Base-by-base conservation (phyloP, 2,888 invertebrate species). In the Automeris io region DNA sequence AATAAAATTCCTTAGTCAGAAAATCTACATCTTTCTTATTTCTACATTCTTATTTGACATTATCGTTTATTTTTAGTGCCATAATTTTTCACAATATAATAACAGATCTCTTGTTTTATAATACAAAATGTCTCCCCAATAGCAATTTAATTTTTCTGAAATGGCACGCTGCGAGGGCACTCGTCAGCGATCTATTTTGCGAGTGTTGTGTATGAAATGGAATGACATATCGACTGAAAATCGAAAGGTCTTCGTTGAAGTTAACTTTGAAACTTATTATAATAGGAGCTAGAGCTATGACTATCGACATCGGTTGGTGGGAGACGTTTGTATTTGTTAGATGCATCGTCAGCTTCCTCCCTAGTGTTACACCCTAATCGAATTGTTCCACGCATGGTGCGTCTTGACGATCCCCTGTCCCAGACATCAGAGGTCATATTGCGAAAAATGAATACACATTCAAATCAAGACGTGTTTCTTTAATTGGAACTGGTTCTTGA, bases 291-390 rank as follows among this genome's bases (percentile, higher is more conserved):
- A 48, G 40, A 43, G 21, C 41, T 38, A 19, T 22, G 38, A 38
- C 33, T 18, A 3, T 11, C 0, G 44, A 47, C 7, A 16, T 22
- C 33, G 7, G 12, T 8, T 8, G 55, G 43, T 54, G 46, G 39
- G 43, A 45, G 60, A 60, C 51, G 35, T 40, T 56, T 42, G 55
- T 52, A 43, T 47, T 51, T 50, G 57, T 62, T 57, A 58, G 63
- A 63, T 82, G 83, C 83, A 77, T 59, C 64, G 80, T 77, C 81
- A 76, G 80, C 72, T 65, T 55, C 59, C 67, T 68, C 83, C 81
- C 81, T 69, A 69, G 71, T 61, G 64, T 64, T 80, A 81, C 81
- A 79, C 83, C 86, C 86, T 86, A 85, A 86, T 86, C 82, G 79
- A 85, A 85, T 86, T 58, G 73, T 71, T 72, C 65, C 59, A 82